A percentile compares a stretch with the other conserved stretches of the same genome.
phyloP scores from a whole-genome alignment of 2,888 invertebrate species.

The Acanthosepion esculentum region DNA sequence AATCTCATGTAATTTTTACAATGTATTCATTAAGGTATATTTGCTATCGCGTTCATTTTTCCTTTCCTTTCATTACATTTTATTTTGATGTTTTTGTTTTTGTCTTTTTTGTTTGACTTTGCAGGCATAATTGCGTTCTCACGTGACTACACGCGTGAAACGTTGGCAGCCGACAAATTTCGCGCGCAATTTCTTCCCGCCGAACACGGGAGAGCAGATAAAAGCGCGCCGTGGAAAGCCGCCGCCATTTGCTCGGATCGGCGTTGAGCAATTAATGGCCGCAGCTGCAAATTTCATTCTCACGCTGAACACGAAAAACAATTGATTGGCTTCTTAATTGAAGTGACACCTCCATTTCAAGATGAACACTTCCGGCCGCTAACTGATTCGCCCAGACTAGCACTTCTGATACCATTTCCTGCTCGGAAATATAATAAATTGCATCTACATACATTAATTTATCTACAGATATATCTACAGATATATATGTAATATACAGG shows the following conservation, averaged over 20 bases:
- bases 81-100: too few relatives aligned
- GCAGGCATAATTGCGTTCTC: background rate
- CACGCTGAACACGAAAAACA: background rate
- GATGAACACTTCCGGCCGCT: background rate
- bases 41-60: background rate
- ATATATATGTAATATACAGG: too few relatives aligned
- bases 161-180: background rate
- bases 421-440: background rate
- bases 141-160: background rate
- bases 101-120: background rate
- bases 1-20: background rate
- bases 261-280: background rate
- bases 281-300: background rate
- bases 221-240: background rate
- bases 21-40: background rate
- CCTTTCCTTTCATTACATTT: background rate
- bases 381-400: background rate
- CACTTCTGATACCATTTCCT: background rate
- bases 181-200: background rate
- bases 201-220: background rate
- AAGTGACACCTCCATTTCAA: background rate
- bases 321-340: slow-evolving; percentile 5
- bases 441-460: too few relatives aligned
- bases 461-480: too few relatives aligned
- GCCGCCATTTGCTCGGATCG: background rate